phyloP scores from a whole-genome alignment of 2,113 vertebrate species.

The Mormoops blainvillei region DNA sequence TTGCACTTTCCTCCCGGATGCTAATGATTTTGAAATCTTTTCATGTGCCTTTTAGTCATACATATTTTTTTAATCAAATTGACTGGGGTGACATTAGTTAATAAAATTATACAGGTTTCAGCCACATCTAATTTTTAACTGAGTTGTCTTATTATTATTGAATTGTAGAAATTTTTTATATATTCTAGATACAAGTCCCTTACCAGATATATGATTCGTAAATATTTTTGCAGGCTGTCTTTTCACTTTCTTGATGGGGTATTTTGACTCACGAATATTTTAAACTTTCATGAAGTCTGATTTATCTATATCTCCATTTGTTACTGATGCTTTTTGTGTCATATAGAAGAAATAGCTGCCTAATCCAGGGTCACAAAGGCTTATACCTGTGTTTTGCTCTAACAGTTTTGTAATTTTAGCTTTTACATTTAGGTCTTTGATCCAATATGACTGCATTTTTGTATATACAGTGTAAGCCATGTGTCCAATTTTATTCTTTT shows the following conservation, averaged over 20 bases:
- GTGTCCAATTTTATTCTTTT: not conserved
- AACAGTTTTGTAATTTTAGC: not conserved
- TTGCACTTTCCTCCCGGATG: not conserved
- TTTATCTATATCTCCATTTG: not conserved
- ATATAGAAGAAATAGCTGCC: not conserved
- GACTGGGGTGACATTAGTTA: not conserved
- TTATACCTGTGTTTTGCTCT: not conserved
- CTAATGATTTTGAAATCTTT: not conserved
- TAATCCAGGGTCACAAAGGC: not conserved
- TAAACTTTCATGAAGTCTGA: not conserved
- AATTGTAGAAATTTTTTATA: not conserved
- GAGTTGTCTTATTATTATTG: not conserved
- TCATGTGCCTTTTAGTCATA: not conserved
- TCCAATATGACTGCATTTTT: not conserved
- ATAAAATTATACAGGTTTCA: not conserved
- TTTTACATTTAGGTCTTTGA: not conserved
- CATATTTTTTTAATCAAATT: not conserved
- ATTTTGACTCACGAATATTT: not conserved
- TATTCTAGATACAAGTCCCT: not conserved
- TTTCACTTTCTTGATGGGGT: not conserved
- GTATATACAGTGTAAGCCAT: not conserved
- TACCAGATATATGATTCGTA: not conserved
- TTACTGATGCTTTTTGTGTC: not conserved
- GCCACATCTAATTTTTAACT: too few relatives aligned
- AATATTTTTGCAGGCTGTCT: not conserved